Evolutionary conservation across 2,888 invertebrate genomes (phyloP).

Genomic region (Nomada flava): DNA sequence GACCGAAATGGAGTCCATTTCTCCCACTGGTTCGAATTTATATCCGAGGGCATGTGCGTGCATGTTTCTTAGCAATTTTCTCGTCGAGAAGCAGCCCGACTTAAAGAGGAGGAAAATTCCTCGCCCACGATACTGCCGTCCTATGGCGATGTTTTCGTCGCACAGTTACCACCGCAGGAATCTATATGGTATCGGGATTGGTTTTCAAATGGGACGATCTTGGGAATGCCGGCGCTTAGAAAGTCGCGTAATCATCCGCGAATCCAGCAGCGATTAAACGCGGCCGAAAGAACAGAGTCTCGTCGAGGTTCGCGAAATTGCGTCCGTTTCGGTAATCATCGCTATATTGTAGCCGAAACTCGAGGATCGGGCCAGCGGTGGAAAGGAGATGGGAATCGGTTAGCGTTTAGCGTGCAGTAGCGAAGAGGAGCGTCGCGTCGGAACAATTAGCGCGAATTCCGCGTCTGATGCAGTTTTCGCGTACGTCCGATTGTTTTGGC

Average conservation of each 20-base stretch:
- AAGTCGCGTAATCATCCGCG: conserved; percentile 16
- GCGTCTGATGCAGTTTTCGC: conserved; percentile 79
- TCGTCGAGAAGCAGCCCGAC: neutral
- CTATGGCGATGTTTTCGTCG: neutral
- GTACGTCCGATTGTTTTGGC: conserved; percentile 77
- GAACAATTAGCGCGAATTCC: conserved; percentile 79
- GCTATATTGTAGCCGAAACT: conserved; percentile 65
- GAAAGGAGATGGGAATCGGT: conserved; percentile 21
- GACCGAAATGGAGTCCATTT: neutral
- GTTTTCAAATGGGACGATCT: neutral
- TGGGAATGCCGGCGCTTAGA: neutral
- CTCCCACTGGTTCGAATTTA: neutral
- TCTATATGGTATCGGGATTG: neutral
- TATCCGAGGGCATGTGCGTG: neutral
- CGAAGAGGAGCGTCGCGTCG: conserved; percentile 51
- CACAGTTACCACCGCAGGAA: neutral
- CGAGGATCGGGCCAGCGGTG: conserved; percentile 14
- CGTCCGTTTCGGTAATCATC: conserved; percentile 67
- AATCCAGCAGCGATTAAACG: conserved; percentile 11
- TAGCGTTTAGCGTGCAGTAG: conserved; percentile 14
- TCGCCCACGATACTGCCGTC: neutral
- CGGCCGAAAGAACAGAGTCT: neutral
- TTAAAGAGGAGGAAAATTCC: neutral
- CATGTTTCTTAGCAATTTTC: neutral
- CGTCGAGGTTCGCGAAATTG: conserved; percentile 34